Percentiles rank a stretch among this genome's conserved stretches.
Evolutionary conservation across 1,140 invertebrate genomes (phyloP).

Genomic region (Pogonognathellus flavescens): DNA sequence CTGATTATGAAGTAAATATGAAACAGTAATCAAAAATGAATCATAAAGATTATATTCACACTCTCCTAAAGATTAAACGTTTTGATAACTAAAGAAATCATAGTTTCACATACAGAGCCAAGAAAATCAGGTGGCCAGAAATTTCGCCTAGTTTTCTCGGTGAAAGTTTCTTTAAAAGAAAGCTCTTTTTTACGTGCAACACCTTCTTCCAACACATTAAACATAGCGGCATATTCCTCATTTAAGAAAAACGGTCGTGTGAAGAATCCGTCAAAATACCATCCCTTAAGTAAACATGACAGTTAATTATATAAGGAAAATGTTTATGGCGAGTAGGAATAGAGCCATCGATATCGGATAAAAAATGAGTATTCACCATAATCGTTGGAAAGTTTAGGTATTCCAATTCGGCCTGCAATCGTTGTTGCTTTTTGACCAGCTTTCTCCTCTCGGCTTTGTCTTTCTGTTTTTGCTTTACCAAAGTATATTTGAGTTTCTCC

Average conservation of each 20-base stretch:
- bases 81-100: neutral
- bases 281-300: conserved; percentile 41
- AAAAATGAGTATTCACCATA: neutral
- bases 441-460: conserved; percentile 31
- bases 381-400: conserved; percentile 54
- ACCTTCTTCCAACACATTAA: conserved; percentile 39
- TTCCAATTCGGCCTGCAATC: conserved; percentile 30
- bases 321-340: too few relatives aligned
- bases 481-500: neutral
- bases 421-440: conserved; percentile 44
- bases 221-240: conserved; percentile 30
- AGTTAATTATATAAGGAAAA: too few relatives aligned
- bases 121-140: conserved; percentile 43
- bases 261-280: conserved; percentile 57
- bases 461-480: neutral
- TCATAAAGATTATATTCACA: too few relatives aligned
- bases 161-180: conserved; percentile 47
- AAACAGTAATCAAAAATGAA: neutral
- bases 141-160: conserved; percentile 44
- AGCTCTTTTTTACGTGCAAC: conserved; percentile 43
- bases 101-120: neutral
- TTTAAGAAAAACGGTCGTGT: conserved; percentile 45
- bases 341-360: too few relatives aligned
- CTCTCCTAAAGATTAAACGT: too few relatives aligned
- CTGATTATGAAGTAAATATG: neutral